Evolutionary conservation across 2,113 vertebrate species (phyloP), one percentile per base, ranked within the genome.

Genomic region (Callaeas wilsoni): DNA sequence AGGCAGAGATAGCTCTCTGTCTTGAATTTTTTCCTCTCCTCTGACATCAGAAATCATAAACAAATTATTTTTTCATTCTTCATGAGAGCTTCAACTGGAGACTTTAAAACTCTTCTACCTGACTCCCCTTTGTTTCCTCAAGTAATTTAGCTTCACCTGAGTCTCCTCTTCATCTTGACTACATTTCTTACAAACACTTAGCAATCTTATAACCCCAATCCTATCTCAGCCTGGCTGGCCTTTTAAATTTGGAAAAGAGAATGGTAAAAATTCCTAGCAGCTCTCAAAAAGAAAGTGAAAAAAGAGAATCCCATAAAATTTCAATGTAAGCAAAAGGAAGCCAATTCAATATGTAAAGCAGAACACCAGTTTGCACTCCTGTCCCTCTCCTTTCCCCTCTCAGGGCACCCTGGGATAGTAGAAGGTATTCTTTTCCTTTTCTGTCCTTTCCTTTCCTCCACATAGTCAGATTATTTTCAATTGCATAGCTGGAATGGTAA

Each of bases 331-430:
- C 16, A 65, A 80, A 77, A 73, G 1, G 1, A 77, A 81, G 15
- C 16, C 21, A 27, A 67, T 57, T 42, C 53, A 8, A 52, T 46
- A 23, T 4, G 16, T 55, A 69, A 84, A 81, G 2, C 15, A 41
- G 23, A 90, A 13, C 10, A 29, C 18, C 26, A 55, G 15, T 12
- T 63, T 62, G n/a, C 4, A 10, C 22, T 52, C 60, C 16, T 4
- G 6, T 5, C 9, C 11, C 21, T 29, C 35, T 64, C 12, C 11
- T 12, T 56, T 68, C 10, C 7, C 5, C 7, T 69, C 21, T 57
- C 1, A 0, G 8, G 8, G 13, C 0, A 3, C 21, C 3, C 29
- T 65, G n/a, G 16, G 23, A 89, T 14, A 62, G 8, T 30, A 16
- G 37, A 79, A 73, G 16, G 1, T 70, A 6, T 33, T 62, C 5